These are phyloP conservation scores for Maconellicoccus hirsutus DNA, from an alignment of 1,140 invertebrate genomes.

Conservation along the genomic window DNA sequence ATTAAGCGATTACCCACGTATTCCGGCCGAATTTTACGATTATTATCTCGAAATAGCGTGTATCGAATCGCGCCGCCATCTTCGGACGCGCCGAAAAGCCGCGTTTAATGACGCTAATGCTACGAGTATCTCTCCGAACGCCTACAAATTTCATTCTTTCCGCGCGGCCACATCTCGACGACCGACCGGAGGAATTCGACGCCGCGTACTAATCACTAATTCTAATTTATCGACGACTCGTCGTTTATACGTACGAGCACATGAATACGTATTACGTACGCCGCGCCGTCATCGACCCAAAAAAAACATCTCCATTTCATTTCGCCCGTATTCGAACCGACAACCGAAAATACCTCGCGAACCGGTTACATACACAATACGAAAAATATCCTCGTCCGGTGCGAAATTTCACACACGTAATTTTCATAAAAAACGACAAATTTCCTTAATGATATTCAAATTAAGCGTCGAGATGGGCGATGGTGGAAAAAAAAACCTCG, in stretches of 20 bases:
- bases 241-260: not conserved
- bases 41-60: conserved; percentile 9
- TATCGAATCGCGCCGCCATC: not conserved
- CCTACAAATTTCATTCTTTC: not conserved
- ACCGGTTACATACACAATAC: too few relatives aligned
- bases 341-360: too few relatives aligned
- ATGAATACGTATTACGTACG: not conserved
- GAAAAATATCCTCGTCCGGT: too few relatives aligned
- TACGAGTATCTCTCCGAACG: not conserved
- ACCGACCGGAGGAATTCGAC: too few relatives aligned
- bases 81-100: too few relatives aligned
- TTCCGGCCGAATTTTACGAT: conserved; percentile 8
- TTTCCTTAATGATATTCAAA: too few relatives aligned
- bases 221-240: not conserved
- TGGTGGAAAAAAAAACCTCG: too few relatives aligned
- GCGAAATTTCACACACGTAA: too few relatives aligned
- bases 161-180: too few relatives aligned
- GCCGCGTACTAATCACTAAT: not conserved
- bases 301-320: not conserved
- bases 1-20: not conserved
- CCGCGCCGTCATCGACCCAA: not conserved
- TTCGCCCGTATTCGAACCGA: not conserved
- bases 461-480: too few relatives aligned
- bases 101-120: not conserved
- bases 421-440: too few relatives aligned